Evolutionary conservation across 2,888 invertebrate species (phyloP), one percentile per base, ranked within the genome.

Genomic region (Scaptomyza flava): DNA sequence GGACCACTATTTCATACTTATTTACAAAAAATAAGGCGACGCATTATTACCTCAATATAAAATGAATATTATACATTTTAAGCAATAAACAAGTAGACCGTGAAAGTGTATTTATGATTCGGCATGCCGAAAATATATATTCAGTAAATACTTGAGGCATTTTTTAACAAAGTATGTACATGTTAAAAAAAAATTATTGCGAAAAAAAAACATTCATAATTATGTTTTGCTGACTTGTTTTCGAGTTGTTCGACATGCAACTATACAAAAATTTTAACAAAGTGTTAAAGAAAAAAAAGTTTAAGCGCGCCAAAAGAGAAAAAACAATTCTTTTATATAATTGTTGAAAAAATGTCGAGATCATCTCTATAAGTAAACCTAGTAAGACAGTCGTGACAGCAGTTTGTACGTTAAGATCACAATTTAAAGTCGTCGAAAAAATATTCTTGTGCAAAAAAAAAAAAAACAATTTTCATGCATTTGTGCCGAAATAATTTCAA

Each of bases 211-310:
- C 0, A 14, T 17, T 1, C 6, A 6, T 14, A 61, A 34, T 53
- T n/a, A 30, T 42, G 45, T 72, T 72, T 65, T 81, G 81, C 81
- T 81, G 81, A 81, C 85, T 72, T 84, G 72, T 81, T 70, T 79
- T 66, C 51, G 52, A 47, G 66, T 78, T 87, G 81, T 81, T 65
- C 56, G 53, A 81, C 87, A 87, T 87, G 87, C 85, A 63, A 66
- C 56, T 64, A 46, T 78, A 87, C 84, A 81, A 67, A 86, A 57
- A 72, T 79, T 75, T 71, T 69, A 59, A 54, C 46, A 54, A 68
- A 46, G 8, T 11, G 33, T 34, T 33, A 8, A 38, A 65, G 38
- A 6, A 17, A 42, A 4, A 20, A 54, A 17, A 1, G 17, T 17
- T 17, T 48, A 61, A 62, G 23, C 23, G 3, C 3, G 23, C 61